These are phyloP conservation scores for Physella acuta DNA, from an alignment of 1,140 invertebrate genomes.

Conservation along the genomic window DNA sequence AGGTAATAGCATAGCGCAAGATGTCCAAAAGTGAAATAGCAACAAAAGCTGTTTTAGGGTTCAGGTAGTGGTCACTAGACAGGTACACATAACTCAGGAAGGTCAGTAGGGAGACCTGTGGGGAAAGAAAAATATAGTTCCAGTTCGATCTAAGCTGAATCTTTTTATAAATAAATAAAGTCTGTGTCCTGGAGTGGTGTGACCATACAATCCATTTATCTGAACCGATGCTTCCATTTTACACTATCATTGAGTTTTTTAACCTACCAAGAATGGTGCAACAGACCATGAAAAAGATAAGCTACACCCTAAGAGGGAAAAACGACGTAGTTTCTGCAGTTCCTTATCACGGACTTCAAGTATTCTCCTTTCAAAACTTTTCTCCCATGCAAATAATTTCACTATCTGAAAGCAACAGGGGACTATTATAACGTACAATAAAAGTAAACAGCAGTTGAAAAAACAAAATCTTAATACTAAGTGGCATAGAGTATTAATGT, in stretches of 20 bases:
- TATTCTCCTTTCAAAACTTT: conserved; percentile 59
- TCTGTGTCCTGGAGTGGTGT: too few species aligned
- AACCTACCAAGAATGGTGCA: conserved; percentile 78
- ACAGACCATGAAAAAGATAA: conserved; percentile 94
- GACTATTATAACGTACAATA: too few species aligned
- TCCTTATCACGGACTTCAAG: conserved; percentile 53
- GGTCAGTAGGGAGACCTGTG: conserved; percentile 66
- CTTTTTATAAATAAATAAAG: too few species aligned
- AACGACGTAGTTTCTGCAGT: conserved; percentile 56
- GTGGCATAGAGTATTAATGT: too few species aligned
- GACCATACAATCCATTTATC: too few species aligned
- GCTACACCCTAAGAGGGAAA: conserved; percentile 61
- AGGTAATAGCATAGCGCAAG: conserved; percentile 80
- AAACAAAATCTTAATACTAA: too few species aligned
- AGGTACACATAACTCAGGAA: conserved; percentile 64
- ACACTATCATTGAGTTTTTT: too few species aligned
- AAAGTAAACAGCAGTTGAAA: too few species aligned
- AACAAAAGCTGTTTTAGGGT: conserved; percentile 76
- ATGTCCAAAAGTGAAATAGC: conserved; percentile 96
- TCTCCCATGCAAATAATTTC: conserved; percentile 53
- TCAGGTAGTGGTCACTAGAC: conserved; percentile 49
- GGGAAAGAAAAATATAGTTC: conserved; percentile 18
- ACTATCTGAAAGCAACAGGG: too few species aligned
- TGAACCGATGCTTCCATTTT: too few species aligned
- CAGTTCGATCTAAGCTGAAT: too few species aligned